Evolutionary conservation across 2,113 vertebrate genomes (phyloP), one percentile per base, ranked within the genome.

Genomic region (Arenaria interpres): DNA sequence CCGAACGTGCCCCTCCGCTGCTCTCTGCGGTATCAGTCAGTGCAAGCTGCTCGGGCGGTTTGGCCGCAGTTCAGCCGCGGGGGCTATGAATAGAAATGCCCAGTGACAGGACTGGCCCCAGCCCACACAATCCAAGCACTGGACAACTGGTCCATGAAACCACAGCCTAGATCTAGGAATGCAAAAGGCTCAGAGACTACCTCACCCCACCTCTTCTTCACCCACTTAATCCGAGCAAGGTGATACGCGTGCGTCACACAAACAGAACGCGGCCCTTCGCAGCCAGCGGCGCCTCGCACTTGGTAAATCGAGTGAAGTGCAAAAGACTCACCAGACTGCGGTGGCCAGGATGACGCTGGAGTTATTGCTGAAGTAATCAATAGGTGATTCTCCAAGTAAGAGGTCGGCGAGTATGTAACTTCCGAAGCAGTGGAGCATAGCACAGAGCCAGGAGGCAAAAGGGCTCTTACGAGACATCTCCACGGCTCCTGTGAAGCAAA

Each of bases 361-460:
- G 97, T 99, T 99, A 98, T 99, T 98, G 96, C 99, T 99, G 98
- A 99, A 99, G 93, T 99, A 98, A 92, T 98, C 98, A 3, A 99
- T 45, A 32, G 99, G 98, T 45, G 99, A 98, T 95, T 98, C 98
- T 75, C 99, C 99, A 2, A 99, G 99, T 75, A 99, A 97, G 85
- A 99, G 95, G 94, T 99, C 99, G 25, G 99, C 99, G 33, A 99
- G 98, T 91, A 99, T 99, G 97, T 99, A 99, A 89, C 99, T 99
- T 46, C 99, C 99, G 11, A 99, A 99, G 97, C 99, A 99, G 96
- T 99, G 99, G 27, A 99, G 99, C 99, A 99, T 99, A 30, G 99
- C 99, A 4, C 99, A 99, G 28, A 99, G 98, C 99, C 99, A 99
- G 60, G 99, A 99, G 19, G 99, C 99, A 85, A 99, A 97, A 0